Percentiles rank a stretch among this genome's conserved stretches.
These are phyloP conservation scores for Junonia oenone DNA, from an alignment of 2,888 invertebrate species.

Conservation along the genomic window DNA sequence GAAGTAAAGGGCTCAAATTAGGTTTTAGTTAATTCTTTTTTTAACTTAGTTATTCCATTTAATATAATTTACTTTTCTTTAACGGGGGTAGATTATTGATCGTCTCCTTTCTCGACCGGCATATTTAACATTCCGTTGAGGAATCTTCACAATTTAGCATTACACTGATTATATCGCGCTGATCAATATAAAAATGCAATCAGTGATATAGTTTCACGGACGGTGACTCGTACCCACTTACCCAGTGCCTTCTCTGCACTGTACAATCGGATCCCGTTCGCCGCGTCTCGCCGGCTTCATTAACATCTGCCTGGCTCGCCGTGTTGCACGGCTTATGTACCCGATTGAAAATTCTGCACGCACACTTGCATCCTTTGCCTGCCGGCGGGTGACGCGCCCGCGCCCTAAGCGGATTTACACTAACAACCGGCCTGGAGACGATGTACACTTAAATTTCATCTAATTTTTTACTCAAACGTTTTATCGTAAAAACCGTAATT, in stretches of 20 bases:
- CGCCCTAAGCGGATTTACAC: constrained; percentile 59
- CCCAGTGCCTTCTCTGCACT: constrained; percentile 36
- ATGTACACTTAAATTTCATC: constrained; percentile 13
- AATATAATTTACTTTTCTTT: not conserved
- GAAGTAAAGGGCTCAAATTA: not conserved
- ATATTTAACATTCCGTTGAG: too few relatives aligned
- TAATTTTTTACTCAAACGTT: not conserved
- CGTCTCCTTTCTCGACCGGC: not conserved
- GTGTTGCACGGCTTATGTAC: constrained; percentile 47
- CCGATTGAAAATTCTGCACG: constrained; percentile 59
- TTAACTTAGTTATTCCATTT: not conserved
- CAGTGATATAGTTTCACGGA: constrained; percentile 27
- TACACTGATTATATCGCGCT: too few relatives aligned
- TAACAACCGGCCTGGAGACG: constrained; percentile 35
- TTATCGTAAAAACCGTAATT: too few relatives aligned
- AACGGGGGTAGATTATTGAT: not conserved
- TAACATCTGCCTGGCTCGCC: constrained; percentile 56
- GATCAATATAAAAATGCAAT: not conserved
- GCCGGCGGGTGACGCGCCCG: constrained; percentile 37
- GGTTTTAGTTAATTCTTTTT: not conserved
- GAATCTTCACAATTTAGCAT: too few relatives aligned
- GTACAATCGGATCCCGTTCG: constrained; percentile 37
- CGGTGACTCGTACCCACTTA: constrained; percentile 34
- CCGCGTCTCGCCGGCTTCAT: constrained; percentile 48
- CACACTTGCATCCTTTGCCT: constrained; percentile 48